Percentiles rank a stretch among this genome's conserved stretches.
Evolutionary conservation across 2,888 invertebrate genomes (phyloP).

Genomic region (Ophion costatus): DNA sequence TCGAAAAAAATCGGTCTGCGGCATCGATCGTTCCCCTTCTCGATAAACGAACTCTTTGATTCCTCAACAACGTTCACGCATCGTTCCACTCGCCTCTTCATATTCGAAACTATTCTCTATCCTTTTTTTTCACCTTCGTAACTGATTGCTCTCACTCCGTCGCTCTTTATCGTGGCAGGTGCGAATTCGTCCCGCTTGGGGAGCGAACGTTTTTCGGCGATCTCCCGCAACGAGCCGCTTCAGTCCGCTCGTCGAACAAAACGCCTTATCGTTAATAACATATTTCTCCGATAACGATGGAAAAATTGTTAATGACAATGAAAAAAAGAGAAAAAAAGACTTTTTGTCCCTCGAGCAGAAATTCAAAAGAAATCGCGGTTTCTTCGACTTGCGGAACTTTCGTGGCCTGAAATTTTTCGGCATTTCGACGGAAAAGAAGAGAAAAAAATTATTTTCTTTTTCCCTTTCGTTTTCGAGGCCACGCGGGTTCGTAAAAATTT

Average conservation of each 20-base stretch:
- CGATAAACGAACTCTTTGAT: too few species aligned
- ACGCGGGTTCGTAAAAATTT: slow-evolving; percentile 74
- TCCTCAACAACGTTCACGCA: too few species aligned
- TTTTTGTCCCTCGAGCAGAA: slow-evolving; percentile 10
- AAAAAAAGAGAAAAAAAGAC: background rate
- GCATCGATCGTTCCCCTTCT: too few species aligned
- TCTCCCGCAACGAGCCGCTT: slow-evolving; percentile 26
- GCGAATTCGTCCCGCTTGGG: slow-evolving; percentile 55
- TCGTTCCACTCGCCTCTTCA: too few species aligned
- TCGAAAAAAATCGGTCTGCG: too few species aligned
- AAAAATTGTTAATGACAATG: background rate
- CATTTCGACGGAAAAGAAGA: too few species aligned
- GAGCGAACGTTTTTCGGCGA: slow-evolving; percentile 53
- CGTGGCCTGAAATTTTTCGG: slow-evolving; percentile 33
- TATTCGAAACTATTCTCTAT: background rate
- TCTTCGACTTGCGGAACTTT: slow-evolving; percentile 57
- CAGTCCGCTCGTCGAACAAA: slow-evolving; percentile 21
- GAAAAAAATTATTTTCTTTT: background rate
- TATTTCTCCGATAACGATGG: background rate
- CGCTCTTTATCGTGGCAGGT: slow-evolving; percentile 47
- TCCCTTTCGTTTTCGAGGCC: slow-evolving; percentile 43
- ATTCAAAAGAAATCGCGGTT: slow-evolving; percentile 50
- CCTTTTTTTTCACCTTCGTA: slow-evolving; percentile 32
- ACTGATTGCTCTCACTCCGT: slow-evolving; percentile 11
- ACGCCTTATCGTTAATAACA: background rate